Percentiles rank a stretch among this genome's conserved stretches.
Evolutionary conservation across 2,113 vertebrate species (phyloP).

Genomic region (Monopterus albus): DNA sequence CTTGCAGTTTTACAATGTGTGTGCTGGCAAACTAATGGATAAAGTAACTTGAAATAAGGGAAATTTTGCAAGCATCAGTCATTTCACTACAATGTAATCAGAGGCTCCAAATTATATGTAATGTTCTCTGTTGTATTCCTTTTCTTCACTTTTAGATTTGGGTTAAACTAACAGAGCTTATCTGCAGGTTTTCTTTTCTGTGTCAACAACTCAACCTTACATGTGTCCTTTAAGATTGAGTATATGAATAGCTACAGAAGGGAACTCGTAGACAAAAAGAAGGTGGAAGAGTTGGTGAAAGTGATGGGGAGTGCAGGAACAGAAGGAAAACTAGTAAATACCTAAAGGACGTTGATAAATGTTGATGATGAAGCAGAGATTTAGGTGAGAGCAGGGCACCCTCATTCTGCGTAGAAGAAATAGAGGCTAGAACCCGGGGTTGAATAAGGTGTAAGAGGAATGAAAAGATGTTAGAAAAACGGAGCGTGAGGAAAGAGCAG

Average conservation of each 20-base stretch:
- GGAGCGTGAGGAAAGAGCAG: slow-evolving; percentile 18
- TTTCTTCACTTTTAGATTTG: no score
- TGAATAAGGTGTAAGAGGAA: not conserved
- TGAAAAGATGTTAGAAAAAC: slow-evolving; percentile 35
- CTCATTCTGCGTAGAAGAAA: no score
- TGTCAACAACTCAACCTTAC: not conserved
- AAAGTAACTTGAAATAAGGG: not conserved
- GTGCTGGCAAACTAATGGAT: no score
- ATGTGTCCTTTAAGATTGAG: not conserved
- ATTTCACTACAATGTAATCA: not conserved
- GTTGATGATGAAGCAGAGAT: no score
- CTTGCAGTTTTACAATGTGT: no score
- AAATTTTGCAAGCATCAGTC: not conserved
- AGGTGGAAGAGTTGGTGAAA: not conserved
- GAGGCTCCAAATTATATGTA: not conserved
- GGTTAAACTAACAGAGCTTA: no score
- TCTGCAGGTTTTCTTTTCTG: no score
- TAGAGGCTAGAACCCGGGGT: not conserved
- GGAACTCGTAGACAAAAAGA: not conserved
- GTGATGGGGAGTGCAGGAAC: not conserved
- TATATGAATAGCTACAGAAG: not conserved
- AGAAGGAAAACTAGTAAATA: not conserved
- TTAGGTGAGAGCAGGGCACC: no score
- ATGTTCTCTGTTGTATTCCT: not conserved
- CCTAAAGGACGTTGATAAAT: no score